Conservation (phyloP, 2,888 invertebrate species). For the Mermis nigrescens region DNA sequence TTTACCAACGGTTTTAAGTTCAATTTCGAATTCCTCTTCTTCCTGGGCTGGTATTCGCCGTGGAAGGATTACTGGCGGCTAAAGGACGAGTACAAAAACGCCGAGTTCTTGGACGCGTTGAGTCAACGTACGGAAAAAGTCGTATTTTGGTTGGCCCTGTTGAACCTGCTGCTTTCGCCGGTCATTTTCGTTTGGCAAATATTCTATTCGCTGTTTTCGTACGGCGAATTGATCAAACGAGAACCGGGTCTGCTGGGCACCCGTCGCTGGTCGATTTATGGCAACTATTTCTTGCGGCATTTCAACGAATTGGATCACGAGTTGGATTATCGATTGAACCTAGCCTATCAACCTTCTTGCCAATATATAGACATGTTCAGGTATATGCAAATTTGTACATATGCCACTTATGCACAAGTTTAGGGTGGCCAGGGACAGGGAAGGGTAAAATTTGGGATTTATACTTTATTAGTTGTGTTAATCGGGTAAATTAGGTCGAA, state of each 20-base stretch:
- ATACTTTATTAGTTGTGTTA: too few species aligned
- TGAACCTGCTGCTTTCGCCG: conserved; percentile 65
- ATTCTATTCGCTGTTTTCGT: conserved; percentile 73
- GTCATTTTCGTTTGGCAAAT: conserved; percentile 82
- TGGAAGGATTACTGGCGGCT: conserved; percentile 93
- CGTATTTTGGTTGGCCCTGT: conserved; percentile 48
- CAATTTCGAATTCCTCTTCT: conserved; percentile 72
- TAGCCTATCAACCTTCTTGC: conserved; percentile 75
- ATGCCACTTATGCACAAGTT: too few species aligned
- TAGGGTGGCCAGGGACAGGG: too few species aligned
- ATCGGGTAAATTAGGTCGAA: too few species aligned
- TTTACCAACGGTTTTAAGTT: conserved; percentile 69
- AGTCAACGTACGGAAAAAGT: conserved; percentile 41
- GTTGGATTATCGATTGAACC: conserved; percentile 59
- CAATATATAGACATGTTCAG: conserved; percentile 81
- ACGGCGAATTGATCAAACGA: conserved; percentile 48
- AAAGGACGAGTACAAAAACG: conserved; percentile 66
- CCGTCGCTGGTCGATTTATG: conserved; percentile 33
- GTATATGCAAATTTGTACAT: too few species aligned
- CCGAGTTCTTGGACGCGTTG: conserved; percentile 54
- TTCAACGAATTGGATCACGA: conserved; percentile 98
- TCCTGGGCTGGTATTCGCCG: conserved; percentile 54
- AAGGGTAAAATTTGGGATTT: too few species aligned
- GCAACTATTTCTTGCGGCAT: conserved; percentile 55
- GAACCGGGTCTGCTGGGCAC: conserved; percentile 36